phyloP scores from a whole-genome alignment of 92 coral and sea anemone genomes.

The Parazoanthus darwini region DNA sequence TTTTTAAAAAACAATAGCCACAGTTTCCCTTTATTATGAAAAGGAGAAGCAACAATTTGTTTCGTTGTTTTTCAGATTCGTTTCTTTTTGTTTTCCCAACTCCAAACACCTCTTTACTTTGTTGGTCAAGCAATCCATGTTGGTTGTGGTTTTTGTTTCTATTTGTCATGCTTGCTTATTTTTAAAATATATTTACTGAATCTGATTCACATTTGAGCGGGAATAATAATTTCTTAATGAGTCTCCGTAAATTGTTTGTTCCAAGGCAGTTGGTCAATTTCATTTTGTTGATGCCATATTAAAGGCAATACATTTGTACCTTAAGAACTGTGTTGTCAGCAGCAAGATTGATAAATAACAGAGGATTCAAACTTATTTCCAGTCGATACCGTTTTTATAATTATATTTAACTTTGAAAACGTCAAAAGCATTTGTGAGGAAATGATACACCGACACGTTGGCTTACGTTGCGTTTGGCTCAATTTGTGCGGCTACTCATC shows the following conservation, averaged over 20 bases:
- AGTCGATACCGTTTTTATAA: not conserved
- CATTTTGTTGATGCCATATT: slow-evolving; percentile 3
- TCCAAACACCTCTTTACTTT: not conserved
- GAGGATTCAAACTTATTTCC: not conserved
- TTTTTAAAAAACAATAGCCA: not conserved
- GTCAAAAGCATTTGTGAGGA: not conserved
- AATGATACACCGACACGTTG: no score
- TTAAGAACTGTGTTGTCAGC: slow-evolving; percentile 30
- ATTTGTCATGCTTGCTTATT: not conserved
- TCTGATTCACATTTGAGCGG: not conserved
- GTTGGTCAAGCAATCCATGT: slow-evolving; percentile 14
- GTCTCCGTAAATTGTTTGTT: not conserved
- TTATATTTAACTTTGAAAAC: not conserved
- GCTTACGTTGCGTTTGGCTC: no score
- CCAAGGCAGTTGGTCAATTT: not conserved
- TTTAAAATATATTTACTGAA: not conserved
- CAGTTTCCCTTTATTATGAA: not conserved
- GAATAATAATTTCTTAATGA: not conserved
- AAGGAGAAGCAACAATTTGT: not conserved
- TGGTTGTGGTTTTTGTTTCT: not conserved
- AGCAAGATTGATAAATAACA: slow-evolving; percentile 27
- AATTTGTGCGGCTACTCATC: no score
- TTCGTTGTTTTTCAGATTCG: not conserved
- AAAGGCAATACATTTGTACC: not conserved
- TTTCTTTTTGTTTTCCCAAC: not conserved